Base-by-base conservation (phyloP, 2,888 invertebrate species). In the Eupsilia transversa region DNA sequence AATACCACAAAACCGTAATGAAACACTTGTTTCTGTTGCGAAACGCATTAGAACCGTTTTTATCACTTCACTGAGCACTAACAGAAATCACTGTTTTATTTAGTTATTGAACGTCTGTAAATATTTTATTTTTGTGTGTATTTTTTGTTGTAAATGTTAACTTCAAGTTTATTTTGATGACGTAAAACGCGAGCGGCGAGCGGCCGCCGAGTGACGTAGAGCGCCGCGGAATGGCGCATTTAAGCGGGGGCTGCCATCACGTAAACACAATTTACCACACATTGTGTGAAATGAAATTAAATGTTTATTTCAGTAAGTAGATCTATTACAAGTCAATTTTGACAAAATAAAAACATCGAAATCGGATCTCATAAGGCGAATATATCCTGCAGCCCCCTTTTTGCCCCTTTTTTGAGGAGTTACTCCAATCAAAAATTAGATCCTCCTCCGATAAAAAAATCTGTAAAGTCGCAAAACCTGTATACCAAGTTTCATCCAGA, bases 141-240 rank as follows among this genome's bases (percentile, higher is more conserved):
- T 78, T 81, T 38, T 77, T 71, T 77, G 77, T 82, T 83, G 79
- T 77, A 57, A 81, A 70, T 87, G 78, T 82, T 82, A 68, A 83
- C 80, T 79, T 86, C 81, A 80, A 90, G 90, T 92, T 92, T 94
- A 89, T 92, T 92, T 90, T 91, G 88, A 85, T 92, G 90, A 90
- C 90, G 89, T 89, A 86, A 85, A 82, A 71, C 78, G 72, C 73
- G 84, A 82, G 84, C 87, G 89, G 41, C 83, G 67, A 83, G 64
- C 88, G 79, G 27, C 79, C 83, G 71, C 52, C 87, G 84, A 86
- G 84, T 85, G 87, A 80, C 78, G 78, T 80, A 63, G 84, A 83
- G 85, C 86, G 86, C 83, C 91, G 92, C 91, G 91, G 91, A 94
- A 93, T 94, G 94, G 94, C 94, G 94, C 93, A 94, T 92, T 92